Conservation (phyloP, 2,797 vertebrate species). For the Phataginus tricuspis region DNA sequence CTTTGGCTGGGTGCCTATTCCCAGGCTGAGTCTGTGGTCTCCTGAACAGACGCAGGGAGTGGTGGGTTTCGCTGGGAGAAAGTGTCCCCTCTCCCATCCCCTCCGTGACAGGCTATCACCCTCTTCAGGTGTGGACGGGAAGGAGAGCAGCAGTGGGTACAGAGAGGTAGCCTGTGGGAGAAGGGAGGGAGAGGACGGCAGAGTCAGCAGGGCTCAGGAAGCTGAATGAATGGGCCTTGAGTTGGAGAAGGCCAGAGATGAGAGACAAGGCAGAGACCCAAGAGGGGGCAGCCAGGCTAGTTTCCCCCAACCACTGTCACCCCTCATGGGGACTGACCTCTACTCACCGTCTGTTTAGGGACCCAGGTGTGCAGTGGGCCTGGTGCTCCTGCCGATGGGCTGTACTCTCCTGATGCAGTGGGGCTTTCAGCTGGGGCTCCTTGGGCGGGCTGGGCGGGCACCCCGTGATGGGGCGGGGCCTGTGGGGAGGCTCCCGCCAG, state of each 20-base stretch:
- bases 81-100: background rate
- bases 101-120: background rate
- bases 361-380: background rate
- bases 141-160: background rate
- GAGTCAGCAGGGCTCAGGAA: background rate
- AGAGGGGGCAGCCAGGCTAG: background rate
- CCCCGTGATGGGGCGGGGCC: conserved; percentile 83
- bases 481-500: conserved; percentile 78
- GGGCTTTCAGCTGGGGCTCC: conserved; percentile 38
- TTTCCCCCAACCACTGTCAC: background rate
- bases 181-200: background rate
- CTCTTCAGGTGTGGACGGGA: background rate
- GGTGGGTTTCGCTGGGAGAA: background rate
- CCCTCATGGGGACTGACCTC: rapidly evolving
- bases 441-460: background rate
- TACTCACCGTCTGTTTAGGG: conserved; percentile 58
- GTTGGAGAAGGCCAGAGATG: background rate
- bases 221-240: conserved; percentile 56
- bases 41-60: background rate
- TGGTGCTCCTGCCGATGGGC: conserved; percentile 45
- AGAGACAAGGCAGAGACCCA: background rate
- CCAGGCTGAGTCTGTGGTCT: background rate
- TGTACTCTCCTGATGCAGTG: background rate
- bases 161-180: background rate
- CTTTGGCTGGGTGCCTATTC: background rate